phyloP scores from a whole-genome alignment of 2,888 invertebrate genomes.

The Parascotia fuliginaria region DNA sequence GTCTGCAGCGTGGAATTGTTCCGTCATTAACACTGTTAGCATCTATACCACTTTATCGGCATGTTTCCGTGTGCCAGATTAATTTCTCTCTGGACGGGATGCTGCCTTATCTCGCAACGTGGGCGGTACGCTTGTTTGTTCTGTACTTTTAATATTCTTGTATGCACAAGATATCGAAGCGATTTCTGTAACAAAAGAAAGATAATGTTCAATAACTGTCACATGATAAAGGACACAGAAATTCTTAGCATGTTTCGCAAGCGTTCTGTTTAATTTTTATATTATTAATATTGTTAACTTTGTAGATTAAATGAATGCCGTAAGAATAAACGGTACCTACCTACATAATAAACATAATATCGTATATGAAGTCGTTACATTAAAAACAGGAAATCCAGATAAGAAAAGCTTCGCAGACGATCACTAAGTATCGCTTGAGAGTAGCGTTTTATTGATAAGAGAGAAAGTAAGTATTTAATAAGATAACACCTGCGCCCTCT shows the following conservation, averaged over 20 bases:
- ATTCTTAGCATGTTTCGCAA: constrained; percentile 17
- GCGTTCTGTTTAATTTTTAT: constrained; percentile 19
- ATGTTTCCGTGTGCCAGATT: constrained; percentile 78
- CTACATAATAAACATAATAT: constrained; percentile 20
- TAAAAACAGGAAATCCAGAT: constrained; percentile 57
- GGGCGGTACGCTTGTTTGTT: constrained; percentile 74
- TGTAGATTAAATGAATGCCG: constrained; percentile 25
- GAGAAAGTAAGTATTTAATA: constrained; percentile 47
- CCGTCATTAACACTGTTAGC: constrained; percentile 51
- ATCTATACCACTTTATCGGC: constrained; percentile 61
- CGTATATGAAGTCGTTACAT: constrained; percentile 31
- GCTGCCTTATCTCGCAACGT: constrained; percentile 73
- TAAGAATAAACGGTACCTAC: constrained; percentile 6
- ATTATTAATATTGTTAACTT: constrained; percentile 29
- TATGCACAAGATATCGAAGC: constrained; percentile 77
- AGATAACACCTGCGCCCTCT: constrained; percentile 67
- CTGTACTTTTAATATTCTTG: constrained; percentile 79
- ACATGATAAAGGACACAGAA: constrained; percentile 53
- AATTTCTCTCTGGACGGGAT: constrained; percentile 78
- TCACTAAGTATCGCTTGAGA: constrained; percentile 27
- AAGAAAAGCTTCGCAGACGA: constrained; percentile 52
- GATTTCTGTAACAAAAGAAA: constrained; percentile 81
- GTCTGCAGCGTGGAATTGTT: constrained; percentile 33
- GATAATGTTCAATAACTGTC: constrained; percentile 51
- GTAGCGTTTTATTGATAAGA: constrained; percentile 51